These are phyloP conservation scores for Laupala kohalensis DNA, from an alignment of 1,140 invertebrate species.

Conservation along the genomic window DNA sequence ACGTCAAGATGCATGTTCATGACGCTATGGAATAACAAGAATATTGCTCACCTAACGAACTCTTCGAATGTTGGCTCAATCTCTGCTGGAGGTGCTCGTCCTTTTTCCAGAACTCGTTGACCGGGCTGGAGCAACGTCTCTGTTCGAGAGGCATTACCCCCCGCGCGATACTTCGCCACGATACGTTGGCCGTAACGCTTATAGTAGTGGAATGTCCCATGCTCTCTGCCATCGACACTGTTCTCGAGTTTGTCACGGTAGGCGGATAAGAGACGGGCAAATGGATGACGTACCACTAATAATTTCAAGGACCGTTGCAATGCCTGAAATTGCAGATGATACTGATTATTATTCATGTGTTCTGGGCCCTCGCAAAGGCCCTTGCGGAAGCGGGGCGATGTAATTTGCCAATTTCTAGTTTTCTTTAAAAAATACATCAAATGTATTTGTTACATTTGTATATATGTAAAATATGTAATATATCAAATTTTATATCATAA, in stretches of 20 bases:
- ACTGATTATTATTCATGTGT: background rate
- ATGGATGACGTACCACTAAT: conserved; percentile 42
- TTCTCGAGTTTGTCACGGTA: conserved; percentile 50
- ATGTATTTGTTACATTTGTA: no score
- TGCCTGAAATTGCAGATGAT: conserved; percentile 20
- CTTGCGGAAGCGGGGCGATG: no score
- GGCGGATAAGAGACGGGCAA: conserved; percentile 46
- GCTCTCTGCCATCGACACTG: conserved; percentile 31
- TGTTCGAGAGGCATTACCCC: conserved; percentile 20
- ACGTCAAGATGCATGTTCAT: no score
- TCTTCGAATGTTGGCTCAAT: conserved; percentile 52
- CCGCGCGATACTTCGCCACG: conserved; percentile 34
- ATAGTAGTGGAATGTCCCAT: conserved; percentile 41
- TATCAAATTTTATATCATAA: no score
- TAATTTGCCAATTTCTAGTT: no score
- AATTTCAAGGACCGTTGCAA: conserved; percentile 33
- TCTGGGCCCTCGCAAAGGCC: no score
- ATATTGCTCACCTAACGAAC: conserved; percentile 43
- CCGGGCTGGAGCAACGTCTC: conserved; percentile 3
- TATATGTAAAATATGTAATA: no score
- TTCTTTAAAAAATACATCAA: no score
- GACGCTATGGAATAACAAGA: no score
- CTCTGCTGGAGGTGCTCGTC: conserved; percentile 27
- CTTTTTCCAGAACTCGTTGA: conserved; percentile 21
- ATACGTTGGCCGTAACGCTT: conserved; percentile 41